These are phyloP conservation scores for Sebastes matsubarae DNA, from an alignment of 2,797 vertebrate species.

Conservation along the genomic window DNA sequence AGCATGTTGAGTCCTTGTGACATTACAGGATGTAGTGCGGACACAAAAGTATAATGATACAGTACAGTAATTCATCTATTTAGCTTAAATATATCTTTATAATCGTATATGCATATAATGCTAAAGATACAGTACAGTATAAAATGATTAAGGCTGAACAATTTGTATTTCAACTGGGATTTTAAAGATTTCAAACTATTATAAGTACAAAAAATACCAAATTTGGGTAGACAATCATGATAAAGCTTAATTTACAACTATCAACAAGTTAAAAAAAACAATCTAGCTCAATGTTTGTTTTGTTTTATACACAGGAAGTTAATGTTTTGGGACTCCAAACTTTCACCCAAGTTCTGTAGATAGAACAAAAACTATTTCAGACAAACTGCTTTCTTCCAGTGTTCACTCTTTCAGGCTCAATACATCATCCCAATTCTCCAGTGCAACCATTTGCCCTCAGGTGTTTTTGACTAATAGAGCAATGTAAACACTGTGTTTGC, in stretches of 20 bases:
- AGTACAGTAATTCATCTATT: not conserved
- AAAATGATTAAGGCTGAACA: constrained; percentile 43
- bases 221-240: constrained; percentile 28
- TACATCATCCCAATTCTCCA: not conserved
- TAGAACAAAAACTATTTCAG: not conserved
- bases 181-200: constrained; percentile 36
- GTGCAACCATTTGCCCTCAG: constrained; percentile 27
- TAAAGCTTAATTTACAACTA: constrained; percentile 51
- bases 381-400: constrained; percentile 5
- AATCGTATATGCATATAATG: not conserved
- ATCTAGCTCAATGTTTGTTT: constrained; percentile 14
- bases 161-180: constrained; percentile 21
- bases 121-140: constrained; percentile 37
- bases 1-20: not conserved
- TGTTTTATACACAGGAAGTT: constrained; percentile 5
- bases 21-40: not conserved
- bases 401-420: constrained; percentile 39
- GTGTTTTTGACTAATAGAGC: not conserved
- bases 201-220: constrained; percentile 53
- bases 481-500: constrained; percentile 47
- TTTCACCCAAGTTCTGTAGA: not conserved
- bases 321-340: not conserved
- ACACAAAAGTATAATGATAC: constrained; percentile 9
- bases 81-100: constrained; percentile 25
- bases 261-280: constrained; percentile 35